Evolutionary conservation across 2,113 vertebrate genomes (phyloP).

Genomic region (Engystomops pustulosus): DNA sequence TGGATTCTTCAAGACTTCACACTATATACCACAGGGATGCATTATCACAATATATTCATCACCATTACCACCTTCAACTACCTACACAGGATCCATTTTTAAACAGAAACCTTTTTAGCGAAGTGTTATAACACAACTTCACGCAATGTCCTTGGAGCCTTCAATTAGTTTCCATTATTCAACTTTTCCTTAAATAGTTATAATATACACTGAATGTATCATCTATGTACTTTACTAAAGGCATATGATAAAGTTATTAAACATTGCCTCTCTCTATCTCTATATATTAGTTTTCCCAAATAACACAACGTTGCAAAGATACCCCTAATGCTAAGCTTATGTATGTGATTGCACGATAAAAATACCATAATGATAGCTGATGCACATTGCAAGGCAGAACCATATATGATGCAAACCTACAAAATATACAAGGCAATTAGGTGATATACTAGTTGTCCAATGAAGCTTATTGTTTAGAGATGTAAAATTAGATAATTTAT

Average conservation of each 20-base stretch:
- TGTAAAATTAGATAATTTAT: too few relatives aligned
- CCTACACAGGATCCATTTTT: neutral
- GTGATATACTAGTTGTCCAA: too few relatives aligned
- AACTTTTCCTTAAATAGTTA: conserved; percentile 4
- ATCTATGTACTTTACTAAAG: neutral
- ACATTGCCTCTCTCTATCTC: too few relatives aligned
- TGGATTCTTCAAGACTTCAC: conserved; percentile 24
- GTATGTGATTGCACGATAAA: too few relatives aligned
- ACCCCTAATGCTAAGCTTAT: too few relatives aligned
- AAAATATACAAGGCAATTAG: neutral
- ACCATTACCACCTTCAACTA: conserved; percentile 25
- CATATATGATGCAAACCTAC: too few relatives aligned
- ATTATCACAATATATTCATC: neutral
- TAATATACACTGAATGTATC: neutral
- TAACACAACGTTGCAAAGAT: too few relatives aligned
- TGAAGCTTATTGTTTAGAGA: too few relatives aligned
- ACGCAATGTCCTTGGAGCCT: neutral
- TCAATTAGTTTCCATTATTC: conserved; percentile 9
- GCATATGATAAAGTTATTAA: neutral
- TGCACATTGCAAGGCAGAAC: too few relatives aligned
- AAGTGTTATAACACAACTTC: neutral
- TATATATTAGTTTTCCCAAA: too few relatives aligned
- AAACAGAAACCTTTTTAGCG: conserved; percentile 2
- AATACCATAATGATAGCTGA: too few relatives aligned
- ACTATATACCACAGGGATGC: conserved; percentile 22